Evolutionary conservation across 2,888 invertebrate species (phyloP).

Genomic region (Eupithecia inturbata): DNA sequence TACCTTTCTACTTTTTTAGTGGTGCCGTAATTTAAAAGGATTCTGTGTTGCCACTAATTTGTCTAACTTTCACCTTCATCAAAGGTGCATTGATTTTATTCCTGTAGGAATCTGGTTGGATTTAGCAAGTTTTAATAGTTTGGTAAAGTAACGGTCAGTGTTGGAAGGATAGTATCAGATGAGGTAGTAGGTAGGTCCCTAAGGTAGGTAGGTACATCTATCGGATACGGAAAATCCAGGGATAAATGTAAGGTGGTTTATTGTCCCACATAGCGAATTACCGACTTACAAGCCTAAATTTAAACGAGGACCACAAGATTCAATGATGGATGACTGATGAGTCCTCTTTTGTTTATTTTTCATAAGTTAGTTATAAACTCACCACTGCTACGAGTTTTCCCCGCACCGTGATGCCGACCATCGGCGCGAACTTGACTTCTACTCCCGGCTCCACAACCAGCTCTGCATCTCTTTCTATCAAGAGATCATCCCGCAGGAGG

Average conservation of each 20-base stretch:
- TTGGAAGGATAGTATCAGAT: not conserved
- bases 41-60: not conserved
- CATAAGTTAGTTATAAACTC: slow-evolving; percentile 66
- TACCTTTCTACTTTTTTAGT: slow-evolving; percentile 6
- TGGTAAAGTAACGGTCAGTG: not conserved
- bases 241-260: not conserved
- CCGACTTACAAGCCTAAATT: not conserved
- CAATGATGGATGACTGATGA: too few relatives aligned
- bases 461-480: slow-evolving; percentile 90
- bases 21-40: slow-evolving; percentile 12
- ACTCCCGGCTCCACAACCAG: slow-evolving; percentile 96
- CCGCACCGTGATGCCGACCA: slow-evolving; percentile 96
- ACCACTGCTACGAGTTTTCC: slow-evolving; percentile 96
- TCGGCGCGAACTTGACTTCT: slow-evolving; percentile 94
- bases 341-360: not conserved
- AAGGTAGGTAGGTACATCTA: not conserved
- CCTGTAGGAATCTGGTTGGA: slow-evolving; percentile 14
- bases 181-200: not conserved
- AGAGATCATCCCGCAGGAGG: slow-evolving; percentile 90
- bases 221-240: not conserved
- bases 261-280: not conserved
- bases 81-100: not conserved
- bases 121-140: not conserved
- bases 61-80: slow-evolving; percentile 4
- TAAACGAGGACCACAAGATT: slow-evolving; percentile 26